phyloP scores from a whole-genome alignment of 2,113 vertebrate species.

The Taurulus bubalis region DNA sequence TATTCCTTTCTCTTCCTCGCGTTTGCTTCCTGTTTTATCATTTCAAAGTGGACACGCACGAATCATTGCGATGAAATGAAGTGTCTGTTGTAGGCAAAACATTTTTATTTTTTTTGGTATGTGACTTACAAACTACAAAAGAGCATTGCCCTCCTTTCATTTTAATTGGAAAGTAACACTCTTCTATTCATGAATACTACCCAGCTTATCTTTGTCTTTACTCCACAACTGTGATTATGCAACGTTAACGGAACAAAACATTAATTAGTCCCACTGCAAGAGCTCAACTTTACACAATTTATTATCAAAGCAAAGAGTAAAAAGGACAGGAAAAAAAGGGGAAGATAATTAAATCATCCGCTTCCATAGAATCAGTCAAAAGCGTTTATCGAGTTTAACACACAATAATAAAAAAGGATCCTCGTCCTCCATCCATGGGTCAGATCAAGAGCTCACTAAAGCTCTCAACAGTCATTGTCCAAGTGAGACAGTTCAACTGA shows the following conservation, averaged over 20 bases:
- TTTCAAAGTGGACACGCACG: not conserved
- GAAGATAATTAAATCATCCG: constrained; percentile 15
- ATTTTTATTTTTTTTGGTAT: not conserved
- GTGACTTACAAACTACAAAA: not conserved
- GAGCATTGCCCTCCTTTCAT: not conserved
- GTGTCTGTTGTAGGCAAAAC: not conserved
- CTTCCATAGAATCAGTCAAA: constrained; percentile 19
- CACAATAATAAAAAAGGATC: not conserved
- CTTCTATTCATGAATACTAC: constrained; percentile 8
- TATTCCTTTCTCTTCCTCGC: not conserved
- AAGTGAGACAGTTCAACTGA: not conserved
- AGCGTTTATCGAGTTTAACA: constrained; percentile 12
- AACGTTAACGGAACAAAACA: constrained; percentile 17
- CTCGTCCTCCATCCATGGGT: not conserved
- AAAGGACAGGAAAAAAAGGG: not conserved
- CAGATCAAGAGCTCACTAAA: not conserved
- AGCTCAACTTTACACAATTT: constrained; percentile 28
- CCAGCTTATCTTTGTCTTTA: not conserved
- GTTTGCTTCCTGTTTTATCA: not conserved
- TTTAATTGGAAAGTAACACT: constrained; percentile 7
- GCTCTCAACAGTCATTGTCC: not conserved
- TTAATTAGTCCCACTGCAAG: constrained; percentile 33
- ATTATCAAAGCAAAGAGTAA: constrained; percentile 23
- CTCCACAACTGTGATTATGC: constrained; percentile 18
- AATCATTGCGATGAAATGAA: not conserved